These are phyloP conservation scores for Odontesthes bonariensis DNA, from an alignment of 2,113 vertebrate species.

Conservation along the genomic window DNA sequence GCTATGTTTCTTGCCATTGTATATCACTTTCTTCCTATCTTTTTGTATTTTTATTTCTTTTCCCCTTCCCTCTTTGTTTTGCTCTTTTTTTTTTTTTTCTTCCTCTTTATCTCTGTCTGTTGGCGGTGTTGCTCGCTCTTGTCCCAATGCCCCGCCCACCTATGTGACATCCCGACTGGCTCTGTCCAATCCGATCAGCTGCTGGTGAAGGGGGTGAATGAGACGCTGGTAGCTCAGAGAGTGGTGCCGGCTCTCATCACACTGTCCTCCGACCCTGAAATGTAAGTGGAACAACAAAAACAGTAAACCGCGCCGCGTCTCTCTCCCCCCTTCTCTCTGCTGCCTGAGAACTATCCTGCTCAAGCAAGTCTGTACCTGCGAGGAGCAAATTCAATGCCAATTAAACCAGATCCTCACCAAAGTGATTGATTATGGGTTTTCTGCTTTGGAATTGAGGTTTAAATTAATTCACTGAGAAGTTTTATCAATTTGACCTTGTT, in stretches of 20 bases:
- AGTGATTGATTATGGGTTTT: background rate
- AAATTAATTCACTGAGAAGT: background rate
- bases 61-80: conserved; percentile 58
- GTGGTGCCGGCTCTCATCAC: conserved; percentile 99
- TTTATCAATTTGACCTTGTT: background rate
- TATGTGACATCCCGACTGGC: conserved; percentile 80
- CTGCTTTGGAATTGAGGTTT: background rate
- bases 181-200: conserved; percentile 92
- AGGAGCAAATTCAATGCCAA: conserved; percentile 49
- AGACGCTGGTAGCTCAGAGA: conserved; percentile 99
- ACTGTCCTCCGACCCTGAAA: conserved; percentile 99
- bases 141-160: conserved; percentile 77
- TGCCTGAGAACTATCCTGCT: conserved; percentile 48
- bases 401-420: background rate
- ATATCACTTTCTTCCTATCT: conserved; percentile 82
- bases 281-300: conserved; percentile 94
- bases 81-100: conserved; percentile 27
- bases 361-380: conserved; percentile 48
- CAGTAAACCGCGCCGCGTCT: conserved; percentile 70
- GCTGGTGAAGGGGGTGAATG: conserved; percentile 99
- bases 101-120: conserved; percentile 71
- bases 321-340: conserved; percentile 76
- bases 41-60: conserved; percentile 67
- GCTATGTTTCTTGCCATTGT: conserved; percentile 78
- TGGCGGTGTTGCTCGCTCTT: conserved; percentile 90